These are phyloP conservation scores for Elmis aenea DNA, from an alignment of 2,888 invertebrate species.

Conservation along the genomic window DNA sequence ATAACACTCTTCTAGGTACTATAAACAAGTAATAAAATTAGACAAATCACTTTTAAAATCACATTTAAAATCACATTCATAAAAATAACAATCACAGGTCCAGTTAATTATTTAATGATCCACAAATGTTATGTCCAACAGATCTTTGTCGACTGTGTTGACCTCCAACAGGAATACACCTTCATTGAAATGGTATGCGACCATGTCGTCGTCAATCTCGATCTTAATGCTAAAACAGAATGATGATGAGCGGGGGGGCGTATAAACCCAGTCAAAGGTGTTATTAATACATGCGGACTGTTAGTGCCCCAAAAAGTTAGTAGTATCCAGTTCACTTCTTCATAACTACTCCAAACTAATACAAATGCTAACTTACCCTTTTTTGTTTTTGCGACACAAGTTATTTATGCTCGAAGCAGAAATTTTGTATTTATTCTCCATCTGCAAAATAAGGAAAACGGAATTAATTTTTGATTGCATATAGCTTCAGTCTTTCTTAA, in stretches of 20 bases:
- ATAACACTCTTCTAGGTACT: constrained; percentile 30
- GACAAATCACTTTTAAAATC: constrained; percentile 38
- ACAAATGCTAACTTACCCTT: constrained; percentile 84
- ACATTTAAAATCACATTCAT: constrained; percentile 38
- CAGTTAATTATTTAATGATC: constrained; percentile 62
- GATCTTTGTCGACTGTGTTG: constrained; percentile 72
- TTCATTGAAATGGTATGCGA: constrained; percentile 97
- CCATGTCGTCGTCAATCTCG: constrained; percentile 99
- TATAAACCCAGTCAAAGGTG: too few species aligned
- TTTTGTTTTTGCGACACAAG: constrained; percentile 99
- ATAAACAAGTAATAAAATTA: constrained; percentile 40
- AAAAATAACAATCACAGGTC: constrained; percentile 45
- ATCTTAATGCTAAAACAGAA: constrained; percentile 95
- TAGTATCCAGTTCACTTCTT: constrained; percentile 38
- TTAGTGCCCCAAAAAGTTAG: constrained; percentile 21
- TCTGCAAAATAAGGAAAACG: constrained; percentile 91
- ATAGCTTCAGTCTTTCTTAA: constrained; percentile 47
- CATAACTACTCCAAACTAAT: constrained; percentile 36
- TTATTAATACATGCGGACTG: constrained; percentile 17
- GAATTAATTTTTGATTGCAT: constrained; percentile 48
- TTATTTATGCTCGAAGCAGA: constrained; percentile 97
- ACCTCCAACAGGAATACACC: constrained; percentile 92
- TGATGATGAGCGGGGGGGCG: too few species aligned
- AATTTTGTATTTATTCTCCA: constrained; percentile 99
- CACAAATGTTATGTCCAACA: constrained; percentile 80